Conservation (phyloP, 2,888 invertebrate species). For the Gymnocheta viridis region DNA sequence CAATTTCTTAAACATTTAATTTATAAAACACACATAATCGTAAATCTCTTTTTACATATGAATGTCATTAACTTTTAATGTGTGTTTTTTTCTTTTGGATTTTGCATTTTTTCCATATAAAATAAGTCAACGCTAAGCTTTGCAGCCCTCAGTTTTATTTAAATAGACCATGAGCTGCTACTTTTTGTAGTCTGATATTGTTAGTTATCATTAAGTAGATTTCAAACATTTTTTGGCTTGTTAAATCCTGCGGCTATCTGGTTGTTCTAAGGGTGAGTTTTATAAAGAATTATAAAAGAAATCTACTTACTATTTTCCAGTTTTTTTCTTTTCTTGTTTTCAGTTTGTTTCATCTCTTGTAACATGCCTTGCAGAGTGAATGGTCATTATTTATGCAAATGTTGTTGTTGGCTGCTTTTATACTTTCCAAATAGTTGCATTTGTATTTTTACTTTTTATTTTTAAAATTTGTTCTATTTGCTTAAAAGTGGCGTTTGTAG, state of each 20-base stretch:
- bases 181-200: neutral
- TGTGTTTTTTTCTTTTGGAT: no score
- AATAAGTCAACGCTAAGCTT: no score
- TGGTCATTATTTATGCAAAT: conserved; percentile 39
- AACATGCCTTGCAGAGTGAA: conserved; percentile 39
- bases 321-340: neutral
- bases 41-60: no score
- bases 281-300: conserved; percentile 10
- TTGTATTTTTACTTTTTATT: conserved; percentile 2
- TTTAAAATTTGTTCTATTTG: conserved; percentile 45
- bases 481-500: conserved; percentile 33
- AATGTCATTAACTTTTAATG: no score
- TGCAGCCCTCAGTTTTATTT: no score
- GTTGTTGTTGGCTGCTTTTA: conserved; percentile 27
- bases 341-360: conserved; percentile 25
- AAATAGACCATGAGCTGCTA: no score
- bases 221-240: neutral
- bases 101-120: no score
- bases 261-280: conserved; percentile 2
- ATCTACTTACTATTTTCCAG: neutral
- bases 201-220: neutral
- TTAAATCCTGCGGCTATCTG: neutral
- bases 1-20: no score
- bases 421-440: conserved; percentile 40
- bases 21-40: no score